These are phyloP conservation scores for Eurois occulta DNA, from an alignment of 2,888 invertebrate species.

Conservation along the genomic window DNA sequence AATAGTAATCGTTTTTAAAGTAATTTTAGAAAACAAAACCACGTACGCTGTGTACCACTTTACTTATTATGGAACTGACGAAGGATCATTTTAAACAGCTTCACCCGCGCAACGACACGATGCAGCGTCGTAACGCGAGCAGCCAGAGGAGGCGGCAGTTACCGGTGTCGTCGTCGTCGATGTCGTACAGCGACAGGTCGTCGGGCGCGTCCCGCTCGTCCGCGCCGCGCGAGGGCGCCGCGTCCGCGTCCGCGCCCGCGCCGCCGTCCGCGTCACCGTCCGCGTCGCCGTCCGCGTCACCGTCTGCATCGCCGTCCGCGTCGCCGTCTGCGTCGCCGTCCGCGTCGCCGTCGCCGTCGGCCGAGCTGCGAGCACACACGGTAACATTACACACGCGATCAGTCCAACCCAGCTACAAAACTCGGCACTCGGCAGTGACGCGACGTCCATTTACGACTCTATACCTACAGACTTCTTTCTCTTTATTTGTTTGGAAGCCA, in stretches of 20 bases:
- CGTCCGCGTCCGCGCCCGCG: slow-evolving; percentile 12
- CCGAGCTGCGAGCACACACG: not conserved
- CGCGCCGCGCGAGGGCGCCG: slow-evolving; percentile 10
- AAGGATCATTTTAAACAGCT: not conserved
- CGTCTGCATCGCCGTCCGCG: not conserved
- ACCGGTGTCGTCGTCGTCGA: slow-evolving; percentile 73
- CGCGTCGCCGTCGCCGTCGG: not conserved
- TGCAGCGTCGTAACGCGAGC: too few species aligned
- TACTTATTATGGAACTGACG: too few species aligned
- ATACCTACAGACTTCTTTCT: too few species aligned
- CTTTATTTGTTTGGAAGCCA: too few species aligned
- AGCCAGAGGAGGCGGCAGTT: not conserved
- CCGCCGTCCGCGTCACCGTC: slow-evolving; percentile 26
- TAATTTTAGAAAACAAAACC: not conserved
- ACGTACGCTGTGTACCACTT: not conserved
- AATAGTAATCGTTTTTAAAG: not conserved
- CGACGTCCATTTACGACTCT: too few species aligned
- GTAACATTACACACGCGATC: not conserved
- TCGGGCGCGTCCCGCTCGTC: slow-evolving; percentile 61
- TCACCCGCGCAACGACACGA: not conserved
- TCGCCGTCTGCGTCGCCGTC: not conserved
- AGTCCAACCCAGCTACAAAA: too few species aligned
- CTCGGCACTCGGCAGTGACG: too few species aligned
- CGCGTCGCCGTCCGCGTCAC: slow-evolving; percentile 3
- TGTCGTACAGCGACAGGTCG: slow-evolving; percentile 76